Percentiles rank a stretch among this genome's conserved stretches.
Conservation (phyloP, 2,797 vertebrate species). For the Gadopsis marmoratus region DNA sequence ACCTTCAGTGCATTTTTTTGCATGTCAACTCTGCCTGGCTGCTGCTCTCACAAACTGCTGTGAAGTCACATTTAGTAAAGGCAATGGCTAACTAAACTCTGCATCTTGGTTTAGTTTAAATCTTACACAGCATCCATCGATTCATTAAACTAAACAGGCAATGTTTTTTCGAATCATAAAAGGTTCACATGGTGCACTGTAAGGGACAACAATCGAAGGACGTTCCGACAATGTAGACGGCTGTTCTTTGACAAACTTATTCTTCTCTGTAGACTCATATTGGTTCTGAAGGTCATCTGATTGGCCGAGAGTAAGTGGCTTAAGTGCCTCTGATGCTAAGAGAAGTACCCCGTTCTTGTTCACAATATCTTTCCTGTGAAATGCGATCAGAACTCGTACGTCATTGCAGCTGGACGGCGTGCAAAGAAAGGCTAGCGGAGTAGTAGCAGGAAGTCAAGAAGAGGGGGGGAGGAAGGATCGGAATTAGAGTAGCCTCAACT, state of each 20-base stretch:
- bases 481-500: conserved; percentile 5
- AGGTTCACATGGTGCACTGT: background rate
- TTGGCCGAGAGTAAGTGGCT: conserved; percentile 8
- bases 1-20: background rate
- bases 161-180: background rate
- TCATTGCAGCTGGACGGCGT: conserved; percentile 9
- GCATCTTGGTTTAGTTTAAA: background rate
- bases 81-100: background rate
- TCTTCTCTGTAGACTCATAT: background rate
- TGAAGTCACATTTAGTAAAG: background rate
- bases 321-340: conserved; percentile 21
- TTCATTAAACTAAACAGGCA: background rate
- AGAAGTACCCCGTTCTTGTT: conserved; percentile 23
- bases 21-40: no score
- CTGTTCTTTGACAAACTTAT: background rate
- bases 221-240: background rate
- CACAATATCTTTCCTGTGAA: conserved; percentile 56
- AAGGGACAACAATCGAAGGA: background rate
- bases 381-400: conserved; percentile 48
- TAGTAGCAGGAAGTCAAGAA: conserved; percentile 37
- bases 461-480: conserved; percentile 9
- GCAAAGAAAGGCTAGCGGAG: conserved; percentile 30
- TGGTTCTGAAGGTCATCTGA: conserved; percentile 13
- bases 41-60: background rate
- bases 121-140: no score